Conservation (phyloP, 2,888 invertebrate species). For the Loripinus fragilis region DNA sequence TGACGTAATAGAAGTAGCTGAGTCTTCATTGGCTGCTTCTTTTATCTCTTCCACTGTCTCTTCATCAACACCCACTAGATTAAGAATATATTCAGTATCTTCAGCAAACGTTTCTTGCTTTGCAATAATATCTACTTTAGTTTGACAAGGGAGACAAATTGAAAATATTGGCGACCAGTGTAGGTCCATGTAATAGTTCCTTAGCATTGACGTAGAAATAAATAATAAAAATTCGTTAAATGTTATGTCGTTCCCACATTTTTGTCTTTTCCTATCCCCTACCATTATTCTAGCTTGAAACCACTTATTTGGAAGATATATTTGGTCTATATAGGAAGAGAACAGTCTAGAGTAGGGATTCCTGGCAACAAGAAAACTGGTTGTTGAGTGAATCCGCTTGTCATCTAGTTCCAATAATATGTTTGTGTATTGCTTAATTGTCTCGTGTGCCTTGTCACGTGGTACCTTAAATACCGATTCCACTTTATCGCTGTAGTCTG, state of each 20-base stretch:
- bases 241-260: constrained; percentile 47
- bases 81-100: constrained; percentile 49
- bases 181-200: constrained; percentile 19
- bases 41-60: constrained; percentile 28
- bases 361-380: constrained; percentile 48
- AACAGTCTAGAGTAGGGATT: constrained; percentile 53
- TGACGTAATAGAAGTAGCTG: constrained; percentile 16
- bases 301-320: constrained; percentile 57
- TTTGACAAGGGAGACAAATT: constrained; percentile 43
- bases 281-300: constrained; percentile 30
- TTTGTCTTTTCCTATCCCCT: background rate
- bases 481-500: background rate
- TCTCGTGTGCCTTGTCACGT: constrained; percentile 42
- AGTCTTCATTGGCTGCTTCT: constrained; percentile 23
- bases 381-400: constrained; percentile 30
- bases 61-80: constrained; percentile 40
- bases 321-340: constrained; percentile 53
- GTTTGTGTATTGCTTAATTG: constrained; percentile 32
- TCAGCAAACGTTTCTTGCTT: constrained; percentile 56
- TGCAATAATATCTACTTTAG: constrained; percentile 39
- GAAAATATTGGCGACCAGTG: constrained; percentile 57
- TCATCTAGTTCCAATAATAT: constrained; percentile 33
- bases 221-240: constrained; percentile 40
- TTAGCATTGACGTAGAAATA: constrained; percentile 22
- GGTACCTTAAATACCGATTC: constrained; percentile 39